Evolutionary conservation across 2,113 vertebrate genomes (phyloP), one percentile per base, ranked within the genome.

Genomic region (Garra rufa): DNA sequence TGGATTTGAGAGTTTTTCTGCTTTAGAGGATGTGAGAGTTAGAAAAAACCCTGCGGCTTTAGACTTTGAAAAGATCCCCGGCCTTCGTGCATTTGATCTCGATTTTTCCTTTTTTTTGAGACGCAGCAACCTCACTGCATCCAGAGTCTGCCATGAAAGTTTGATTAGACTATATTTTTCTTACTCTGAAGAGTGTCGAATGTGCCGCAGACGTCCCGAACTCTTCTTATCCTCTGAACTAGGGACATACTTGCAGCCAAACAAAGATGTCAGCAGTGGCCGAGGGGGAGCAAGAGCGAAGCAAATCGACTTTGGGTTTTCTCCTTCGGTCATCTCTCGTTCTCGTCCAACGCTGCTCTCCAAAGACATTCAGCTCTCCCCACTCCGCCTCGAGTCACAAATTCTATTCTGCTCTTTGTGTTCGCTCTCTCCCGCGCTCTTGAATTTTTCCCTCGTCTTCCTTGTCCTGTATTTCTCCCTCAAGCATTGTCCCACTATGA

Each of bases 131-230:
- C 34, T 65, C 73, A 63, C 30, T 55, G 34, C 74, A 59, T 74
- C 69, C 78, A 43, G 43, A 21, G 24, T n/a, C 38, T 28, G 19
- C 26, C 67, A 50, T 74, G 67, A 57, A 69, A 85, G 65, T 78
- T 70, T 86, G 43, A 85, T 88, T 69, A 80, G 81, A 57, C 79
- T 81, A 73, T 46, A 85, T 76, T 65, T 85, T 86, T 86, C 44
- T 50, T 69, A 57, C 59, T 44, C 50, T 11, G 34, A 85, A 70
- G 85, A 70, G 34, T 43, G 30, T 21, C 3, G 9, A 41, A 52
- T 28, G 38, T 7, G 11, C n/a, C 14, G 5, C 19, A 11, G 8
- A 57, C 11, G 2, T 85, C 74, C n/a, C 55, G n/a, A 28, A 41
- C 61, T 30, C 74, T 21, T 78, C 17, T 63, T 30, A 21, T 73